Evolutionary conservation across 2,797 vertebrate genomes (phyloP).

Genomic region (Eulemur albifrons): DNA sequence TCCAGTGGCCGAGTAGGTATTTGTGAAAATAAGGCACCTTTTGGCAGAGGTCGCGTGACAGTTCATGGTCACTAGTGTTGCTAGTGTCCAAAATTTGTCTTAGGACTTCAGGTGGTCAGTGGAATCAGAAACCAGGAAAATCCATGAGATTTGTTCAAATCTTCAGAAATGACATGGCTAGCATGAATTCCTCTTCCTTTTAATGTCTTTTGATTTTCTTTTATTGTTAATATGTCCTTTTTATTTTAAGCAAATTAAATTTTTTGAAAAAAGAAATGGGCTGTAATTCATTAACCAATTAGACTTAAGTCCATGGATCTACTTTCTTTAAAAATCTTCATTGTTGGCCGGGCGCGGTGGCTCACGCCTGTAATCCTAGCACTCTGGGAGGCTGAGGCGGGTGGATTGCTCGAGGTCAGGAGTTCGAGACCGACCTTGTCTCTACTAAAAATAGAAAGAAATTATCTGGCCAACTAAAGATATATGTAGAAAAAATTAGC

Average conservation of each 20-base stretch:
- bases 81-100: background rate
- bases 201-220: background rate
- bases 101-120: background rate
- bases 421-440: too few relatives aligned
- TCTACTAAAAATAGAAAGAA: too few relatives aligned
- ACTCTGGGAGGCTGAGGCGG: too few relatives aligned
- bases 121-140: background rate
- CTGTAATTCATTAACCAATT: background rate
- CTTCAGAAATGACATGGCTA: background rate
- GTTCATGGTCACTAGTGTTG: background rate
- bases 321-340: background rate
- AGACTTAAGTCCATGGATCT: background rate
- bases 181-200: background rate
- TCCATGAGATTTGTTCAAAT: background rate
- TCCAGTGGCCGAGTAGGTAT: slow-evolving; percentile 90
- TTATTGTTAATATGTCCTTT: background rate
- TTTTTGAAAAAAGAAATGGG: background rate
- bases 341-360: background rate
- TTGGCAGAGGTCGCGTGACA: background rate
- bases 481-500: too few relatives aligned
- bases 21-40: background rate
- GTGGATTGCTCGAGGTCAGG: too few relatives aligned
- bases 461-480: too few relatives aligned
- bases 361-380: too few relatives aligned
- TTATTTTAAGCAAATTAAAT: slow-evolving; percentile 33